phyloP scores from a whole-genome alignment of 2,888 invertebrate species.

The Copidosoma aretas region DNA sequence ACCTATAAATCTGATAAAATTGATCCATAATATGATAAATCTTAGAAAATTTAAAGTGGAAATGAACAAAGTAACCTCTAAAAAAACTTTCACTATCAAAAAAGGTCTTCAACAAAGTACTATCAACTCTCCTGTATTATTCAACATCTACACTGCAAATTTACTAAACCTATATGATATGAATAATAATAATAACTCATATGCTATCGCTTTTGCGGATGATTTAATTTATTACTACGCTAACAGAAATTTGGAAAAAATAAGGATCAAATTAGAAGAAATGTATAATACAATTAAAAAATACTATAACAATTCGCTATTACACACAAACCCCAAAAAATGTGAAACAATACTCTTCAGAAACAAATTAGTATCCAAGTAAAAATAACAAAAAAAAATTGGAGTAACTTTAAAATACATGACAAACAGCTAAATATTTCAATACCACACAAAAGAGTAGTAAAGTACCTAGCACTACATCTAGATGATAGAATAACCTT shows the following conservation, averaged over 20 bases:
- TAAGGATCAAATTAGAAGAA: slow-evolving; percentile 10
- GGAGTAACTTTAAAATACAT: slow-evolving; percentile 32
- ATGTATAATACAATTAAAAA: slow-evolving; percentile 24
- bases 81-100: neutral
- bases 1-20: slow-evolving; percentile 17
- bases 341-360: slow-evolving; percentile 38
- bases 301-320: slow-evolving; percentile 24
- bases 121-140: slow-evolving; percentile 40
- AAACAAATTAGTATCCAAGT: slow-evolving; percentile 6
- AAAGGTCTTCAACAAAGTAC: slow-evolving; percentile 42
- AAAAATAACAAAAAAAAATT: neutral
- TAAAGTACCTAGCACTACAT: slow-evolving; percentile 31
- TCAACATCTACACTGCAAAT: slow-evolving; percentile 36
- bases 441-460: slow-evolving; percentile 7
- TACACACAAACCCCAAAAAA: slow-evolving; percentile 26
- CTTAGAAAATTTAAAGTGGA: slow-evolving; percentile 15
- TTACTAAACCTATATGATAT: slow-evolving; percentile 36
- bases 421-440: neutral
- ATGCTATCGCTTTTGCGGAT: slow-evolving; percentile 40
- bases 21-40: slow-evolving; percentile 27
- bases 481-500: slow-evolving; percentile 20
- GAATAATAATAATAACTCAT: slow-evolving; percentile 13
- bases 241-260: neutral
- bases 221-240: slow-evolving; percentile 32
- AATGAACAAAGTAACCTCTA: neutral